Evolutionary conservation across 2,797 vertebrate genomes (phyloP).

Genomic region (Fringilla coelebs): DNA sequence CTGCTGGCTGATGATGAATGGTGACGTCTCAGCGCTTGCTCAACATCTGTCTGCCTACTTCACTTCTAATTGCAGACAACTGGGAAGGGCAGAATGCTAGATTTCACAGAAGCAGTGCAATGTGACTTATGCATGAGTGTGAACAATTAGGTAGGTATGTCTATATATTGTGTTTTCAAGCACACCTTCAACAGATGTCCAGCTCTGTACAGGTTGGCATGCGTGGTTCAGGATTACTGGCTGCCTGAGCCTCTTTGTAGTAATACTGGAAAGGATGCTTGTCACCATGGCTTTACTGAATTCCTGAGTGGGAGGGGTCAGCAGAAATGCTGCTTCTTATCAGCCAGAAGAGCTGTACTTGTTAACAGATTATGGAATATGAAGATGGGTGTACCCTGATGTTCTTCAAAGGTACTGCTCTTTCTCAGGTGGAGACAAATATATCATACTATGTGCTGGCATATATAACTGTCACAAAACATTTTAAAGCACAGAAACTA

Average conservation of each 20-base stretch:
- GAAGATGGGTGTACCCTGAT: neutral
- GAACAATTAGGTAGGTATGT: neutral
- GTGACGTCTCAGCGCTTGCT: neutral
- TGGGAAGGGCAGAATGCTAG: neutral
- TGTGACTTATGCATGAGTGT: neutral
- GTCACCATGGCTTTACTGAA: neutral
- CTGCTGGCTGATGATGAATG: slow-evolving; percentile 44
- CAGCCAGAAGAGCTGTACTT: neutral
- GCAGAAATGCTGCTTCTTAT: slow-evolving; percentile 10
- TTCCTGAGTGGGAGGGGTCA: neutral
- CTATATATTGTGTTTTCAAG: neutral
- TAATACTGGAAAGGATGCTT: neutral
- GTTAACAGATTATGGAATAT: neutral
- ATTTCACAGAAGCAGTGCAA: neutral
- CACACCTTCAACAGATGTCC: neutral
- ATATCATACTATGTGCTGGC: neutral
- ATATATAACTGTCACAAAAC: neutral
- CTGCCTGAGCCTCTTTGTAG: neutral
- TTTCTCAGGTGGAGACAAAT: neutral
- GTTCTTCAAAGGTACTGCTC: neutral
- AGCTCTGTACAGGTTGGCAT: neutral
- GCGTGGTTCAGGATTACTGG: neutral
- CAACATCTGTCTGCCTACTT: slow-evolving; percentile 50
- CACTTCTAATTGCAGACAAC: slow-evolving; percentile 27
- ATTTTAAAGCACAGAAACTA: neutral